These are phyloP conservation scores for Melipona bicolor DNA, from an alignment of 2,888 invertebrate species.

Conservation along the genomic window DNA sequence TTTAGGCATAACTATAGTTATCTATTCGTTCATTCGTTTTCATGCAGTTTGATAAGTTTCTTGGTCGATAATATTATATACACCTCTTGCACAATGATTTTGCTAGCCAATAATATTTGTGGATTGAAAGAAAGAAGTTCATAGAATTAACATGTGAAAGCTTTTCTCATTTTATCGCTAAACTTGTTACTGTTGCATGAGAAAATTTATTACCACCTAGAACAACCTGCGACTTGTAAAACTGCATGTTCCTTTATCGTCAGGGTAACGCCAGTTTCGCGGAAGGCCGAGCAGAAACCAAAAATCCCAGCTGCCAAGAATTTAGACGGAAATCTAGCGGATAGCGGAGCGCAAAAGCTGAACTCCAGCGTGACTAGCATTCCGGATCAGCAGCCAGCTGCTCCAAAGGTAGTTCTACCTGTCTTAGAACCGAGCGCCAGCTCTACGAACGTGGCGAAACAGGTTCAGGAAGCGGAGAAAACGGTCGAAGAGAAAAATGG, in stretches of 20 bases:
- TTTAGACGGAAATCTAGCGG: conserved; percentile 47
- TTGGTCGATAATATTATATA: not conserved
- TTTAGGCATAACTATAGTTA: not conserved
- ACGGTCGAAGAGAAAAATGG: conserved; percentile 87
- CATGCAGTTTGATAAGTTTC: not conserved
- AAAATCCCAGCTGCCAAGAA: conserved; percentile 43
- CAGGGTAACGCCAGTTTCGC: conserved; percentile 61
- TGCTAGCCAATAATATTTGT: no score
- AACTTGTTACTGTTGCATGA: not conserved
- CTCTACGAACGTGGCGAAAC: conserved; percentile 75
- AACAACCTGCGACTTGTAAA: not conserved
- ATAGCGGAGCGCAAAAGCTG: conserved; percentile 71
- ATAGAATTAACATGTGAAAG: not conserved
- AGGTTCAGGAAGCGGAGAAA: conserved; percentile 73
- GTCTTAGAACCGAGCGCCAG: conserved; percentile 78
- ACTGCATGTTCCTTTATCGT: not conserved
- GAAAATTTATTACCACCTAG: not conserved
- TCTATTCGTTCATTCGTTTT: not conserved
- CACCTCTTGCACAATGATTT: not conserved
- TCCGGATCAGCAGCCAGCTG: conserved; percentile 84
- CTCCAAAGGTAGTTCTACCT: conserved; percentile 84
- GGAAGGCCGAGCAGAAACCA: conserved; percentile 64
- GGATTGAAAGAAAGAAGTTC: not conserved
- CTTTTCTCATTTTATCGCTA: not conserved
- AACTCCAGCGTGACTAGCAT: conserved; percentile 78